phyloP scores from a whole-genome alignment of 2,797 vertebrate species.

The Lacerta bilineata region DNA sequence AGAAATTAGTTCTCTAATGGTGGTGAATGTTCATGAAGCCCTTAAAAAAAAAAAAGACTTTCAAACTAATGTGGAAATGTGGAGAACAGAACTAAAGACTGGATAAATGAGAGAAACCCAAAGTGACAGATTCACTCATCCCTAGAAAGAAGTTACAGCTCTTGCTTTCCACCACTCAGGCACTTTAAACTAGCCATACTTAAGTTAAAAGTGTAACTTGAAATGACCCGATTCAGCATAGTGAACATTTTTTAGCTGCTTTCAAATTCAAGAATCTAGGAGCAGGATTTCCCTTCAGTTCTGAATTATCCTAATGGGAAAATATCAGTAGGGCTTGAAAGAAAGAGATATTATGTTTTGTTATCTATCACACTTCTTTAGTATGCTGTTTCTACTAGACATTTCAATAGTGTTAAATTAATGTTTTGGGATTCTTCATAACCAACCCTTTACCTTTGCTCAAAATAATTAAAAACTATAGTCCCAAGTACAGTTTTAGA shows the following conservation, averaged over 20 bases:
- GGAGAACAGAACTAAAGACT: neutral
- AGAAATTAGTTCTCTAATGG: no score
- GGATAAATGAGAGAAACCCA: no score
- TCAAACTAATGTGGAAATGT: neutral
- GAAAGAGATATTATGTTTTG: neutral
- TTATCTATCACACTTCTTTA: neutral
- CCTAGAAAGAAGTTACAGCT: neutral
- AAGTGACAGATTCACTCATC: no score
- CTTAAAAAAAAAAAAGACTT: no score
- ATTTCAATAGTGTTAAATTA: slow-evolving; percentile 40
- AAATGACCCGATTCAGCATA: slow-evolving; percentile 16
- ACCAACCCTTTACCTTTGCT: slow-evolving; percentile 36
- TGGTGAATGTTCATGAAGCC: no score
- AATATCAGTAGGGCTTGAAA: neutral
- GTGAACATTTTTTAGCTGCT: neutral
- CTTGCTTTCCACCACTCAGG: slow-evolving; percentile 4
- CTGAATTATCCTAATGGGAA: neutral
- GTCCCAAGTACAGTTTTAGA: slow-evolving; percentile 36
- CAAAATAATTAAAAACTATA: slow-evolving; percentile 54
- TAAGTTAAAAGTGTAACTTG: slow-evolving; percentile 25
- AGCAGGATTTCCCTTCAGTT: neutral
- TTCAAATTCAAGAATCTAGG: neutral
- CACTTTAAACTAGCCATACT: slow-evolving; percentile 15
- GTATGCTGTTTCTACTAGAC: neutral
- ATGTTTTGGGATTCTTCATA: slow-evolving; percentile 46